Evolutionary conservation across 2,113 vertebrate genomes (phyloP).

Genomic region (Hipposideros armiger): DNA sequence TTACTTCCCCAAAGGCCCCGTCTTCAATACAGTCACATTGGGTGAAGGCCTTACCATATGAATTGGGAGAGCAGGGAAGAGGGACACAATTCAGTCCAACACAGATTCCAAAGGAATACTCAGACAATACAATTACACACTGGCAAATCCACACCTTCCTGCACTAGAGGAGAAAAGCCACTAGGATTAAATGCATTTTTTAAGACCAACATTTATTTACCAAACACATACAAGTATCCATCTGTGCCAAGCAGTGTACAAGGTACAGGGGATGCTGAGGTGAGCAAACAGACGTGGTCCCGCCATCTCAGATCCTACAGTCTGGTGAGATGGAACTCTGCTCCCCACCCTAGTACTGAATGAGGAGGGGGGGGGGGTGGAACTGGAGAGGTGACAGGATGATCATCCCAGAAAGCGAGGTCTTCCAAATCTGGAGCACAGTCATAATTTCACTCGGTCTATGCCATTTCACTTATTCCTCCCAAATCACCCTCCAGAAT

Average conservation of each 20-base stretch:
- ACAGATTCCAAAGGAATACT: not conserved
- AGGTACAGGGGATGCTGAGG: rapidly evolving
- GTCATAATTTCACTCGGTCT: not conserved
- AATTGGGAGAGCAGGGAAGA: not conserved
- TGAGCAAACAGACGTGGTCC: not conserved
- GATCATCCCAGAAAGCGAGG: not conserved
- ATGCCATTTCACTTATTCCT: not conserved
- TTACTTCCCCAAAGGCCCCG: not conserved
- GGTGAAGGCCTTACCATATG: not conserved
- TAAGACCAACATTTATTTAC: not conserved
- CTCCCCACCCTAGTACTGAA: not conserved
- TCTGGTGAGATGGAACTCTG: not conserved
- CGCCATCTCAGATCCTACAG: not conserved
- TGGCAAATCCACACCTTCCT: not conserved
- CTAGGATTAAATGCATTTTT: not conserved
- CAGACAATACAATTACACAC: not conserved
- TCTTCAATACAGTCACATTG: not conserved
- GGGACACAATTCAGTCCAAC: not conserved
- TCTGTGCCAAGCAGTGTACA: not conserved
- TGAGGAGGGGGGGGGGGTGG: no score
- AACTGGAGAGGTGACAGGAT: not conserved
- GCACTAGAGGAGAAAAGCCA: not conserved
- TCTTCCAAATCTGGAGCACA: not conserved
- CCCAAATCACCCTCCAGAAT: not conserved
- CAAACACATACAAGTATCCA: not conserved